Evolutionary conservation across 1,140 invertebrate species (phyloP), one percentile per base, ranked within the genome.

Genomic region (Mya arenaria): DNA sequence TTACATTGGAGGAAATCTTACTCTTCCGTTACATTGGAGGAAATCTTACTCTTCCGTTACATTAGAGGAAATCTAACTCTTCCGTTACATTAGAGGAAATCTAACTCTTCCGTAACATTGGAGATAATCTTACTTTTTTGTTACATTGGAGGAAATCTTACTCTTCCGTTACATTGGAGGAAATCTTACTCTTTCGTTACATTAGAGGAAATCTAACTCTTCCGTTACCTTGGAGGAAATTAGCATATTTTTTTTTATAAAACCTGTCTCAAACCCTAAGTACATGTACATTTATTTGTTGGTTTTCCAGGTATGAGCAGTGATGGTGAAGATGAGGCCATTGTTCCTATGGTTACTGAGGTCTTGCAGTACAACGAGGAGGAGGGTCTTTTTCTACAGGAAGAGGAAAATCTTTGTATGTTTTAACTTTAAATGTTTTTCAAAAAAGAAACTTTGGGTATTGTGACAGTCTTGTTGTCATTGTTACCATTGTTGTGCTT

Each of bases 261-360:
- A 6, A 6, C 6, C n/a, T 10, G 8, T 28, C 19, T 23, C 5
- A 23, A 37, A 13, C 25, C 23, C 3, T n/a, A 32, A 71, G n/a
- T 55, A 28, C 10, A 73, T 37, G 23, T 48, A 48, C 15, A 32
- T 23, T n/a, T 15, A 30, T 25, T 17, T 25, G 39, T 32, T 32
- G 56, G 17, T 39, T 34, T 32, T 4, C 28, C 17, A 68, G 68
- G 23, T 25, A 39, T 25, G 66, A n/a, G 60, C 44, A 58, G 74
- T 55, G 78, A 79, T 66, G 85, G 80, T 74, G 79, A 74, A 34
- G 52, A 78, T 72, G 69, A 41, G 6, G 56, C 71, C 6, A 15
- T 34, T 17, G 15, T 84, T 28, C 55, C 84, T 28, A 60, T 48
- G 37, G 73, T 86, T 30, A 66, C 74, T 15, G 84, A 82, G 32